Percentiles rank a stretch among this genome's conserved stretches.
phyloP scores from a whole-genome alignment of 2,113 vertebrate species.

The Embiotoca jacksoni region DNA sequence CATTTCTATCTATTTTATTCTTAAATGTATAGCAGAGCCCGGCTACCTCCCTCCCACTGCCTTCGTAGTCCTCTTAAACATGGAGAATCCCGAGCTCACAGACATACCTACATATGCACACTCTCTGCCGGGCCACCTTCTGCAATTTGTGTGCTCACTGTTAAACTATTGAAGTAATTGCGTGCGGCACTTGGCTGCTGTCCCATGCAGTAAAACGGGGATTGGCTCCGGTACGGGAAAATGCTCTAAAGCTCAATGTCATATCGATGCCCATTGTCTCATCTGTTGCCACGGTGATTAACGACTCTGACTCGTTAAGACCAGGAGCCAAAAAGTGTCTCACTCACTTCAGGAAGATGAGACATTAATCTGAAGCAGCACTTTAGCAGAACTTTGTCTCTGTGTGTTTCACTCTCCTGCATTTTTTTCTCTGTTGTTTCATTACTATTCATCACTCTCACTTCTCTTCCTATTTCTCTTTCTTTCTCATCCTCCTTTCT shows the following conservation, averaged over 20 bases:
- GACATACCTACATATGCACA: background rate
- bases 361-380: constrained; percentile 60
- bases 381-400: constrained; percentile 47
- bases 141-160: background rate
- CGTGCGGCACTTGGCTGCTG: constrained; percentile 42
- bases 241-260: constrained; percentile 52
- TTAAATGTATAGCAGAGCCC: background rate
- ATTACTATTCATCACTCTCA: constrained; percentile 29
- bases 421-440: constrained; percentile 12
- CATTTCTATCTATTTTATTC: background rate
- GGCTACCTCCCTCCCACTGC: background rate
- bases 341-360: constrained; percentile 40
- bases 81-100: background rate
- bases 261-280: constrained; percentile 56
- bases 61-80: background rate
- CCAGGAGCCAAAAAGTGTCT: constrained; percentile 43
- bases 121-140: background rate
- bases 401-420: constrained; percentile 16
- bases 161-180: constrained; percentile 18
- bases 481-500: constrained; percentile 1
- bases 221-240: constrained; percentile 29
- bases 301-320: constrained; percentile 20
- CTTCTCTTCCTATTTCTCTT: background rate
- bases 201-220: constrained; percentile 26
- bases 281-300: constrained; percentile 63